Evolutionary conservation across 1,140 invertebrate genomes (phyloP).

Genomic region (Andricus grossulariae): DNA sequence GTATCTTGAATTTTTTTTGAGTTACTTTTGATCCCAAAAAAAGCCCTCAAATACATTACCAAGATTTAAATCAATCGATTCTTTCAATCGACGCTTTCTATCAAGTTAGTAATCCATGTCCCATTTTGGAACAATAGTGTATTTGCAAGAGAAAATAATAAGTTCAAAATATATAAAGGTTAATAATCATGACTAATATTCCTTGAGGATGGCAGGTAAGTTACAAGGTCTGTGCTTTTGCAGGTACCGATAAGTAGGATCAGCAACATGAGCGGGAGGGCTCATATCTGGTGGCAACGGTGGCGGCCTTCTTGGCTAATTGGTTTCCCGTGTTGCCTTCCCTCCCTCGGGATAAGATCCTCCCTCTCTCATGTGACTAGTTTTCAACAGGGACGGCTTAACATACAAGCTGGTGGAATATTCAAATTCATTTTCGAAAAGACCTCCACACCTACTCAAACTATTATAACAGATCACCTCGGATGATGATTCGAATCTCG

Average conservation of each 20-base stretch:
- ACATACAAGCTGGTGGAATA: not conserved
- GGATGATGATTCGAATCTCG: too few relatives aligned
- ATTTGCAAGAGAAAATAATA: too few relatives aligned
- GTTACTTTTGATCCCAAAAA: too few relatives aligned
- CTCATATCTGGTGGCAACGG: constrained; percentile 69
- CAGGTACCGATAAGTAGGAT: constrained; percentile 58
- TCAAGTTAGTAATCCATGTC: too few relatives aligned
- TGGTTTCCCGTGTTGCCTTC: constrained; percentile 74
- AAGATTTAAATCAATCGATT: too few relatives aligned
- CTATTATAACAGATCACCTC: too few relatives aligned
- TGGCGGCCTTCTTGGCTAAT: constrained; percentile 70
- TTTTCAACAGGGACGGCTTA: constrained; percentile 9
- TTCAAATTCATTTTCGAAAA: not conserved
- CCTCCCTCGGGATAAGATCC: constrained; percentile 69
- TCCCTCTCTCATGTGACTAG: constrained; percentile 21
- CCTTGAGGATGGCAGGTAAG: constrained; percentile 44
- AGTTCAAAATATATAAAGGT: too few relatives aligned
- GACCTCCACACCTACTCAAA: not conserved
- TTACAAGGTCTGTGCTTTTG: constrained; percentile 56
- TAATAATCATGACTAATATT: too few relatives aligned
- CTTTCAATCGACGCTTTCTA: too few relatives aligned
- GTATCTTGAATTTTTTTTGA: too few relatives aligned
- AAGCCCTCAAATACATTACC: too few relatives aligned
- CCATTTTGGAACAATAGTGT: too few relatives aligned
- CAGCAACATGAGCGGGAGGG: constrained; percentile 45